Conservation (phyloP, 2,888 invertebrate species). For the Agrotis puta region DNA sequence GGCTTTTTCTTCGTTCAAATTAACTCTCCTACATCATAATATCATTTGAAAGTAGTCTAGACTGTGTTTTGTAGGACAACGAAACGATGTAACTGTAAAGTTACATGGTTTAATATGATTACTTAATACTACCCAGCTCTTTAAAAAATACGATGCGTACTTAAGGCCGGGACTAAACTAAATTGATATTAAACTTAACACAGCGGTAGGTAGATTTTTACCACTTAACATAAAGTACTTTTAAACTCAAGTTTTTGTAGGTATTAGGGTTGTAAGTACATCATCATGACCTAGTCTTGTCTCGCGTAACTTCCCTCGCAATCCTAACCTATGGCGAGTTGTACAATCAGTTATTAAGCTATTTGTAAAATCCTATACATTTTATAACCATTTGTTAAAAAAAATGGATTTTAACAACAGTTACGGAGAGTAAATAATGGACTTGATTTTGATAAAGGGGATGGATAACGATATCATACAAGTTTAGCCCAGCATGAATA, state of each 20-base stretch:
- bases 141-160: background rate
- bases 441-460: too few relatives aligned
- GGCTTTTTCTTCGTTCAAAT: background rate
- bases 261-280: background rate
- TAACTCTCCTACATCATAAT: too few relatives aligned
- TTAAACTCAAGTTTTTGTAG: slow-evolving; percentile 10
- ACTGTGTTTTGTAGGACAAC: too few relatives aligned
- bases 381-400: too few relatives aligned
- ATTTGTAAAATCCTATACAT: too few relatives aligned
- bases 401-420: too few relatives aligned
- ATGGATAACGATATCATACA: too few relatives aligned
- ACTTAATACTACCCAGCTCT: background rate
- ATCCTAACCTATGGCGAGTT: too few relatives aligned
- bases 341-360: too few relatives aligned
- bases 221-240: slow-evolving; percentile 24
- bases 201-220: background rate
- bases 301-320: background rate
- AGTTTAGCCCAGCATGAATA: too few relatives aligned
- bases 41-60: too few relatives aligned
- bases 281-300: slow-evolving; percentile 25
- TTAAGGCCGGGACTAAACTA: background rate
- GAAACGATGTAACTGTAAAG: background rate
- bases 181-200: slow-evolving; percentile 25
- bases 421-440: too few relatives aligned
- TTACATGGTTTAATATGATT: background rate